Evolutionary conservation across 2,888 invertebrate species (phyloP).

Genomic region (Ophraella communa): DNA sequence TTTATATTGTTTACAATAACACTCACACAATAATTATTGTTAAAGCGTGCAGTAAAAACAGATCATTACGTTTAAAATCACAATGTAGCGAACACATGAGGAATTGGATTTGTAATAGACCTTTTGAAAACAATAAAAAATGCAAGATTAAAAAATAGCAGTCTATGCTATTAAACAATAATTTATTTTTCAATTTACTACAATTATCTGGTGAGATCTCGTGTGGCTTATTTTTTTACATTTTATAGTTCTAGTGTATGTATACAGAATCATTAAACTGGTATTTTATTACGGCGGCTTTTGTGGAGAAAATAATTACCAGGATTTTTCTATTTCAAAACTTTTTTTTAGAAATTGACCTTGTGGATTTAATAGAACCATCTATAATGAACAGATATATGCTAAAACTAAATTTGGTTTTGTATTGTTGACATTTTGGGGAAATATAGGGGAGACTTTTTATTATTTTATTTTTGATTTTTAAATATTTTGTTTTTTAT

Average conservation of each 20-base stretch:
- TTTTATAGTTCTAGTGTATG: neutral
- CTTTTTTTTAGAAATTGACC: no score
- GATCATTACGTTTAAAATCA: neutral
- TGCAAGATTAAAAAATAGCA: neutral
- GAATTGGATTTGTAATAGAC: neutral
- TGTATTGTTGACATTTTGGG: no score
- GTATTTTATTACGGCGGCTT: neutral
- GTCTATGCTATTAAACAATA: no score
- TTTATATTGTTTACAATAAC: no score
- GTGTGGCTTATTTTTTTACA: neutral
- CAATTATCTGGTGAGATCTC: neutral
- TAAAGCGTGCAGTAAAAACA: neutral
- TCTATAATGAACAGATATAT: no score
- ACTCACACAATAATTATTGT: neutral
- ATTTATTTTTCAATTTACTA: neutral
- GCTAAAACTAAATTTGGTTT: no score
- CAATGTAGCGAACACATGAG: neutral
- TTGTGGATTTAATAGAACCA: no score
- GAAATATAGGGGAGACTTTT: no score
- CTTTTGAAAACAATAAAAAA: neutral
- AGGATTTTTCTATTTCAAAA: no score
- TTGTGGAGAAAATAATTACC: neutral
- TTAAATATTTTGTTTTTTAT: no score
- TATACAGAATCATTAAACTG: neutral
- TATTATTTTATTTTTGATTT: no score